A percentile compares a stretch with the other conserved stretches of the same genome.
phyloP scores from a whole-genome alignment of 1,140 invertebrate species.

The Argopecten irradians region DNA sequence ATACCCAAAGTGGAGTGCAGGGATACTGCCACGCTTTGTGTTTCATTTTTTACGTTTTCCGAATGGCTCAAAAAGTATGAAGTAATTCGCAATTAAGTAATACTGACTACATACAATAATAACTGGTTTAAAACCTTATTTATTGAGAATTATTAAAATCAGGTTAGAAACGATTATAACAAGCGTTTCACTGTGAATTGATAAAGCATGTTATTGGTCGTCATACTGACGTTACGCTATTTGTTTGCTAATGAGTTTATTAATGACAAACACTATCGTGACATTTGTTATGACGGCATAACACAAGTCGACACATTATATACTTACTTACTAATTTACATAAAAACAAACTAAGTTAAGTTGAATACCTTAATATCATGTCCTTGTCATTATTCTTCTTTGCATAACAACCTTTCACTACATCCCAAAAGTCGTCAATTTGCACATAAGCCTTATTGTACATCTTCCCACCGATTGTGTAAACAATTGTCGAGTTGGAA shows the following conservation, averaged over 20 bases:
- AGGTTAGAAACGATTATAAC: too few species aligned
- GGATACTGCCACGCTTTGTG: too few species aligned
- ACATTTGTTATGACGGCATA: not conserved
- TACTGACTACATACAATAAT: too few species aligned
- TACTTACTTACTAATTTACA: not conserved
- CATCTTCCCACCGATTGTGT: slow-evolving; percentile 52
- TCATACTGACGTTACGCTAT: not conserved
- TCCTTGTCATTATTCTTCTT: slow-evolving; percentile 56
- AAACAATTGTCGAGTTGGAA: slow-evolving; percentile 42
- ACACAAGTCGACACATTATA: not conserved
- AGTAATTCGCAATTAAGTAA: too few species aligned
- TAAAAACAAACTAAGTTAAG: slow-evolving; percentile 41
- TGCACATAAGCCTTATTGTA: slow-evolving; percentile 57
- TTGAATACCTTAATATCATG: slow-evolving; percentile 43
- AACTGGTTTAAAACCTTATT: too few species aligned
- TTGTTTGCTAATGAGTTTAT: not conserved
- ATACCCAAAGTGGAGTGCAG: too few species aligned
- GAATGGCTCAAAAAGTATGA: too few species aligned
- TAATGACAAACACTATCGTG: not conserved
- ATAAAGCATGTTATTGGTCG: not conserved
- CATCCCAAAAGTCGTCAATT: slow-evolving; percentile 54
- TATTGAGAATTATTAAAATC: too few species aligned
- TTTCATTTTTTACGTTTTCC: too few species aligned
- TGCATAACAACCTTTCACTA: slow-evolving; percentile 43
- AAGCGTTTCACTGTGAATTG: too few species aligned